Evolutionary conservation across 2,888 invertebrate species (phyloP), one percentile per base, ranked within the genome.

Genomic region (Dryobota labecula): DNA sequence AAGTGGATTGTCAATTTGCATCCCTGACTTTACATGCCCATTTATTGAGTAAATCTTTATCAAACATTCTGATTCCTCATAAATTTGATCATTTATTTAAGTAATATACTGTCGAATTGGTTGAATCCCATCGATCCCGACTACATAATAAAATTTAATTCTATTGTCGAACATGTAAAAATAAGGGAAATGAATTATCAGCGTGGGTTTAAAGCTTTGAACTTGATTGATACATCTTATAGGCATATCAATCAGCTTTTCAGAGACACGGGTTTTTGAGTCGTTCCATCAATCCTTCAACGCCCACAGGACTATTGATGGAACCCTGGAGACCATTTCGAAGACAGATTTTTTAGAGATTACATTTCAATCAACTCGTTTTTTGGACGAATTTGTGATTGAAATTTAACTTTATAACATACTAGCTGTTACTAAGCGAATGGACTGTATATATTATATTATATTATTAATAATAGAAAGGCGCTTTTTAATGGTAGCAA

Each of bases 241-340:
- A 53, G 64, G 75, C 27, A 47, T 78, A 78, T 76, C 75, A 73
- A 76, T 76, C 75, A 78, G 73, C n/a, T 78, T 13, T 53, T 13
- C 33, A 57, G 41, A 53, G 57, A 64, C 57, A 41, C 56, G 57
- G 73, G 57, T 78, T 78, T 58, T 70, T 58, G 57, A 70, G 49
- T 53, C 73, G 45, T 57, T 78, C 47, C 6, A 78, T 78, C 73
- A 72, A 76, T 78, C 78, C 47, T 78, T 73, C 51, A 72, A 57
- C 61, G 43, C 45, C 45, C 20, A 24, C 56, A 47, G 5, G 41
- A 47, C 45, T 67, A 65, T 66, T 76, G 66, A 78, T 63, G 45
- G 57, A 58, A 20, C 73, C 47, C 51, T 15, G 11, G 57, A 36
- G 57, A 76, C 41, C 33, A 47, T 47, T 78, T 38, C 20, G 13